Conservation (phyloP, 2,113 vertebrate genomes). For the Antennarius striatus region DNA sequence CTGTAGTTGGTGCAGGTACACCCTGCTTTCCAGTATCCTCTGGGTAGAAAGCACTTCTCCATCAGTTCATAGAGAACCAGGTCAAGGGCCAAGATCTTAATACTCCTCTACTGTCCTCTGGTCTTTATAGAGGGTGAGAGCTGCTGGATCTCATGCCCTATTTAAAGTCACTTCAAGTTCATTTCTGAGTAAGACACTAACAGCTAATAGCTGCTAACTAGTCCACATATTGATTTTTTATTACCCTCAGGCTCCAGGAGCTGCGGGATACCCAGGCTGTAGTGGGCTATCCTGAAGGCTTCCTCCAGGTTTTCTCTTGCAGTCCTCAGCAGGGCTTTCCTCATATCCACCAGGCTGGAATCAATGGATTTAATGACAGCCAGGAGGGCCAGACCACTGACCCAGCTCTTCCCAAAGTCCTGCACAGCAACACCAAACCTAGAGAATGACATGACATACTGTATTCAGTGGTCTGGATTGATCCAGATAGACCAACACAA, state of each 20-base stretch:
- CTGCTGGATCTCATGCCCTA: no score
- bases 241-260: conserved; percentile 95
- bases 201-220: no score
- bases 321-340: conserved; percentile 85
- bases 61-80: no score
- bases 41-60: no score
- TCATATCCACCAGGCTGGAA: conserved; percentile 91
- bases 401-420: conserved; percentile 95
- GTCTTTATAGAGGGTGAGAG: no score
- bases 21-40: no score
- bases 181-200: no score
- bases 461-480: background rate
- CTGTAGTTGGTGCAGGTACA: no score
- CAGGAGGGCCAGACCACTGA: conserved; percentile 92
- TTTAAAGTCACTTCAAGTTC: no score
- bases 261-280: conserved; percentile 87
- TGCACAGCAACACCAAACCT: conserved; percentile 94
- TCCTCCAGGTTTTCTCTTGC: conserved; percentile 90
- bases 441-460: background rate
- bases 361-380: conserved; percentile 96
- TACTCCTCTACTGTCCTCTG: no score
- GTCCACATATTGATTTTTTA: background rate
- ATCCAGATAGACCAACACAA: background rate
- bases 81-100: no score
- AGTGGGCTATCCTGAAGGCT: conserved; percentile 89